Base-by-base conservation (phyloP, 2,797 vertebrate genomes). In the Myotis planiceps region DNA sequence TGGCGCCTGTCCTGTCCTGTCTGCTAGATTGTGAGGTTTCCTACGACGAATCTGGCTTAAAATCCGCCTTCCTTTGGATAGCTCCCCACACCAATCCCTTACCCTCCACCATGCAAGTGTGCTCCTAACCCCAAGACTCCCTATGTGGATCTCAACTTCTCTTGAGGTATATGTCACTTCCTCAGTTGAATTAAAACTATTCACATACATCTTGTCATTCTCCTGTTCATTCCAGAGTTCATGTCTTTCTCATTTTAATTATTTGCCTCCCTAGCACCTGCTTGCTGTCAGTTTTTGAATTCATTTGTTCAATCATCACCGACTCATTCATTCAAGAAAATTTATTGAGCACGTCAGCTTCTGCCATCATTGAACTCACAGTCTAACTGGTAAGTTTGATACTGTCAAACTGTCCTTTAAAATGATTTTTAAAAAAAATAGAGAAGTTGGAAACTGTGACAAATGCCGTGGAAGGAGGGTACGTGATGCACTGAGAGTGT, bases 151-250 rank as follows among this genome's bases (percentile, higher is more conserved):
- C 23, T 75, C 51, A 13, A 3, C 34, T 45, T n/a, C 18, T 37
- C 72, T 37, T 7, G 1, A 6, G 3, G 16, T n/a, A 27, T 3
- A 32, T 1, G 1, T 16, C n/a, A 16, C 32, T 29, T 37, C 25
- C 29, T 37, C 74, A 9, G 13, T 4, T 51, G 51, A 88, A 23
- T 25, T 18, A 13, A 13, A 29, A 32, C 37, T 47, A 7, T 45
- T 25, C 4, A 37, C 29, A 3, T 6, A 1, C 21, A 0, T 39
- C 13, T 53, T 27, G 13, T 39, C 3, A 1, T 10, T 42, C 53
- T 42, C 27, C 16, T 15, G 16, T 6, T 75, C 88, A 49, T 34
- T 51, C 51, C 53, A 32, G 66, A 16, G 12, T 66, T 42, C 51
- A 21, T 25, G 39, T 68, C 47, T 32, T 72, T 85, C 21, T 18